A percentile compares a stretch with the other conserved stretches of the same genome.
Evolutionary conservation across 2,797 vertebrate genomes (phyloP).

Genomic region (Lutjanus argentimaculatus): DNA sequence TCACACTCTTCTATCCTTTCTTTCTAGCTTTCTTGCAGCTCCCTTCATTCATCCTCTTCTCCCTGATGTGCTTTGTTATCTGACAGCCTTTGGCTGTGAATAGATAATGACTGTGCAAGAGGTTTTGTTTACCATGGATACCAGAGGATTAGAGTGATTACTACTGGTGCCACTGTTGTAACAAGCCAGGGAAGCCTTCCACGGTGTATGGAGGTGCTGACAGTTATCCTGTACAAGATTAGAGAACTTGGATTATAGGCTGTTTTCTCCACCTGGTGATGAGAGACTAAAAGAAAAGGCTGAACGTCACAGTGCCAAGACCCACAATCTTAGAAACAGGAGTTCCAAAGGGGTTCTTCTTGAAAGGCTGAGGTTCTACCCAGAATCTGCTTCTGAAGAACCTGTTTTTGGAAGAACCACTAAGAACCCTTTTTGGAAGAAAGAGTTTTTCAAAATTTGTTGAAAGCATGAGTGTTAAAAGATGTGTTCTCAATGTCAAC

Average conservation of each 20-base stretch:
- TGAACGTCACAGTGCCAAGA: constrained; percentile 34
- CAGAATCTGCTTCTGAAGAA: too few species aligned
- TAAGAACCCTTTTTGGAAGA: too few species aligned
- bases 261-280: constrained; percentile 74
- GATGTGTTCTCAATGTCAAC: too few species aligned
- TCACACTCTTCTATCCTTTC: constrained; percentile 42
- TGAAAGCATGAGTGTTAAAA: too few species aligned
- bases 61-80: constrained; percentile 69
- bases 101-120: constrained; percentile 77
- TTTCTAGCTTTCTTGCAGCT: constrained; percentile 39
- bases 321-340: not conserved
- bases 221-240: constrained; percentile 77
- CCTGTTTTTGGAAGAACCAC: too few species aligned
- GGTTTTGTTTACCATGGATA: constrained; percentile 77
- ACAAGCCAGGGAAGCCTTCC: constrained; percentile 66
- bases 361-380: too few species aligned
- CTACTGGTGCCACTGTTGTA: constrained; percentile 78
- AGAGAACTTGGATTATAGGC: constrained; percentile 72
- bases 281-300: constrained; percentile 71
- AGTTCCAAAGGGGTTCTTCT: too few species aligned
- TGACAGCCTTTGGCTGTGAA: constrained; percentile 73
- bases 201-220: constrained; percentile 72
- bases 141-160: constrained; percentile 78
- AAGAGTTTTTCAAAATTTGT: too few species aligned
- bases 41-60: constrained; percentile 50